Evolutionary conservation across 2,888 invertebrate genomes (phyloP).

Genomic region (Netelia melanura): DNA sequence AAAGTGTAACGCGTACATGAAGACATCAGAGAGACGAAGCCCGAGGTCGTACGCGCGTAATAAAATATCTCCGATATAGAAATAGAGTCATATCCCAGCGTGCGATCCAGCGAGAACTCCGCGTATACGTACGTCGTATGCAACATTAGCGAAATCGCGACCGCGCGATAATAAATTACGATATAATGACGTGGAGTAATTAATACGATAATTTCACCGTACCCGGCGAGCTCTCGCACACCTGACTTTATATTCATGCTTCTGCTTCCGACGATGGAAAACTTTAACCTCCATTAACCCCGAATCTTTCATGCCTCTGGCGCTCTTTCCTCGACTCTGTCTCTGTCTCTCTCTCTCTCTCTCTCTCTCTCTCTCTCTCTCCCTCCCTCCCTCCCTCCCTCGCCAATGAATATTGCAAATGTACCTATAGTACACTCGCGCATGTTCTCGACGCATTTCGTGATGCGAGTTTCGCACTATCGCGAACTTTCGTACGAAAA

Average conservation of each 20-base stretch:
- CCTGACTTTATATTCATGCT: constrained; percentile 34
- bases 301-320: constrained; percentile 73
- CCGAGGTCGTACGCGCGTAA: constrained; percentile 23
- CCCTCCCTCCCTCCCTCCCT: background rate
- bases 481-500: constrained; percentile 27
- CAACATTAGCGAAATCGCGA: constrained; percentile 54
- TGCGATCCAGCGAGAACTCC: constrained; percentile 18
- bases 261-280: constrained; percentile 68
- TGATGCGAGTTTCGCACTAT: constrained; percentile 18
- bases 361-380: background rate
- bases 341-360: background rate
- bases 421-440: background rate
- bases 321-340: constrained; percentile 28
- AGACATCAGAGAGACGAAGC: constrained; percentile 38
- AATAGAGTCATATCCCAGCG: constrained; percentile 59
- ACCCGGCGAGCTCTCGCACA: constrained; percentile 14
- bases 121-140: background rate
- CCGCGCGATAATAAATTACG: constrained; percentile 65
- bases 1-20: constrained; percentile 23
- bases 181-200: constrained; percentile 65
- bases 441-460: background rate
- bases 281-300: constrained; percentile 79
- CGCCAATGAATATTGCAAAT: constrained; percentile 20
- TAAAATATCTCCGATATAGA: constrained; percentile 42
- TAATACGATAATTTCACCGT: constrained; percentile 67